Evolutionary conservation across 2,113 vertebrate species (phyloP).

Genomic region (Heteronetta atricapilla): DNA sequence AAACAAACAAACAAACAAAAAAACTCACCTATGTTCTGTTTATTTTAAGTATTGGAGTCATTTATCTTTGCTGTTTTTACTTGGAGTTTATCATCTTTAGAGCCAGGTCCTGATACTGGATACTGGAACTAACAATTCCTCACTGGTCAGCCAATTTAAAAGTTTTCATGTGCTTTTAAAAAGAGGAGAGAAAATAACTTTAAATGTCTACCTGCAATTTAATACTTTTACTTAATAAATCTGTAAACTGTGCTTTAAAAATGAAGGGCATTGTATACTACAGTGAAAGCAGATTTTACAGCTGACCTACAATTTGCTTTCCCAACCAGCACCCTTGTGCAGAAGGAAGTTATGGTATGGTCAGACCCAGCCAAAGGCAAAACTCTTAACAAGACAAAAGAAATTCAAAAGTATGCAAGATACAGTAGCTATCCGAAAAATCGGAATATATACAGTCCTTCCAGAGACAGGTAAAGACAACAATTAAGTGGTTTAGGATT

Average conservation of each 20-base stretch:
- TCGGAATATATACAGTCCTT: fast-evolving
- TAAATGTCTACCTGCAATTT: background rate
- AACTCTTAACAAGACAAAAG: background rate
- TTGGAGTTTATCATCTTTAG: background rate
- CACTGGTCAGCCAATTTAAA: background rate
- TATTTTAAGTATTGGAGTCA: background rate
- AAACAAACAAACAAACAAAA: too few relatives aligned
- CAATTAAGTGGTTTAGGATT: background rate
- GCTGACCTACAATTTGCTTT: background rate
- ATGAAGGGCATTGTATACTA: fast-evolving
- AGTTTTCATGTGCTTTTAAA: background rate
- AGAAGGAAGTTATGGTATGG: fast-evolving
- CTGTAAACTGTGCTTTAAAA: background rate
- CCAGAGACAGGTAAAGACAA: background rate
- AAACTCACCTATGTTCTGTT: background rate
- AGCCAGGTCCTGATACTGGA: background rate
- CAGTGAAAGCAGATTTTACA: background rate
- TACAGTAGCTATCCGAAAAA: background rate
- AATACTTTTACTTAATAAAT: background rate
- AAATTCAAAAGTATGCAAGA: background rate
- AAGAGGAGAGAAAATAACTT: background rate
- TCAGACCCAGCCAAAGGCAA: background rate
- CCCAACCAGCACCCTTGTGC: fast-evolving
- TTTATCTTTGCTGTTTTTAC: background rate
- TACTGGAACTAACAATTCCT: background rate